These are phyloP conservation scores for Notothenia coriiceps DNA, from an alignment of 2,113 vertebrate genomes.

Conservation along the genomic window DNA sequence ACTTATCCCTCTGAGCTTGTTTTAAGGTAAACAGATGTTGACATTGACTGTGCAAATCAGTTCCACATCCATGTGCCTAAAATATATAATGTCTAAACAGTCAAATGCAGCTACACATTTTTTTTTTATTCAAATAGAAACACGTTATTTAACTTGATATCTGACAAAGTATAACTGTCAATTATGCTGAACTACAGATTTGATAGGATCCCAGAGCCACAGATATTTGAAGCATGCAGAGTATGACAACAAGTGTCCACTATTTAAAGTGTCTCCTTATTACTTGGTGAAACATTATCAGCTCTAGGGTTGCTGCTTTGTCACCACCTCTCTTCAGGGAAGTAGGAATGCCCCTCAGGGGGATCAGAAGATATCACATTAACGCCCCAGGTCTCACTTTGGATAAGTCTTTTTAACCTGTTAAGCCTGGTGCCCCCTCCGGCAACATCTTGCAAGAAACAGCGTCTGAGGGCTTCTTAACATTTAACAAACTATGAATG, in stretches of 20 bases:
- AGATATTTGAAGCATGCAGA: not conserved
- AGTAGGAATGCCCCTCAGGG: slow-evolving; percentile 18
- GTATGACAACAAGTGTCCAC: not conserved
- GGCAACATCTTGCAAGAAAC: too few species aligned
- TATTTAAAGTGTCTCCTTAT: slow-evolving; percentile 2
- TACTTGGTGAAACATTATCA: not conserved
- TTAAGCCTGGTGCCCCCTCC: too few species aligned
- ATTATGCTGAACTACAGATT: not conserved
- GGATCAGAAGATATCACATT: slow-evolving; percentile 21
- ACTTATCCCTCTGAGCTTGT: not conserved
- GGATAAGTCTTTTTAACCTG: not conserved
- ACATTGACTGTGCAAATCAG: too few species aligned
- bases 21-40: too few species aligned
- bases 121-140: not conserved
- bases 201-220: not conserved
- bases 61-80: not conserved
- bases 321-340: slow-evolving; percentile 13
- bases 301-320: slow-evolving; percentile 5
- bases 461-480: too few species aligned
- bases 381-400: not conserved
- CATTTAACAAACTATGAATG: too few species aligned
- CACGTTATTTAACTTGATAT: not conserved
- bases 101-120: too few species aligned
- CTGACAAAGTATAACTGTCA: not conserved
- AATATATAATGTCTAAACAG: too few species aligned